Conservation (phyloP, 2,888 invertebrate genomes). For the Microctonus brassicae region DNA sequence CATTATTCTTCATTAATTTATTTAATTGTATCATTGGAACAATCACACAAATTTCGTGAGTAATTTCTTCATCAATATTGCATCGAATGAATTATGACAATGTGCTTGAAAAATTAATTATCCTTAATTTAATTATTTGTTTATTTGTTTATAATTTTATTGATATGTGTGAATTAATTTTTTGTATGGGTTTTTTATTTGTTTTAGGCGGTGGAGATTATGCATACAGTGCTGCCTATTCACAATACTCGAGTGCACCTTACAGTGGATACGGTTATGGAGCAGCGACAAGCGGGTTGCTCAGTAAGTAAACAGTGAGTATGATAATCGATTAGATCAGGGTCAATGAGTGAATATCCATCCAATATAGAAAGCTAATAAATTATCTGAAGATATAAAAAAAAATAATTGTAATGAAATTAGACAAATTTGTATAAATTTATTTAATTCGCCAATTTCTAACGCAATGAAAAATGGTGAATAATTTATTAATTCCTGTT, state of each 20-base stretch:
- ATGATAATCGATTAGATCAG: constrained; percentile 70
- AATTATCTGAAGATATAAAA: neutral
- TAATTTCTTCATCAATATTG: neutral
- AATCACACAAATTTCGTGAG: constrained; percentile 2
- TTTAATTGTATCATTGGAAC: neutral
- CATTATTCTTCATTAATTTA: constrained; percentile 19
- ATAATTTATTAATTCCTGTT: neutral
- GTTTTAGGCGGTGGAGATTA: constrained; percentile 78
- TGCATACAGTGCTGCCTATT: constrained; percentile 81
- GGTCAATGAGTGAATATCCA: constrained; percentile 47
- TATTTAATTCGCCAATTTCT: constrained; percentile 13
- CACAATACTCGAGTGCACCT: constrained; percentile 81
- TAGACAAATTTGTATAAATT: too few relatives aligned
- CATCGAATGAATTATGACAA: neutral
- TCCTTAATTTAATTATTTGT: neutral
- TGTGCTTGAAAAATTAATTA: neutral
- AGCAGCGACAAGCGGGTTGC: constrained; percentile 77
- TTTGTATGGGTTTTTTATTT: constrained; percentile 43
- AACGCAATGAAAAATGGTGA: neutral
- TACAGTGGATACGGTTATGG: constrained; percentile 79
- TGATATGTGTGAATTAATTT: constrained; percentile 20
- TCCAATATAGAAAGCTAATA: constrained; percentile 1
- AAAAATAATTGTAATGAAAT: neutral
- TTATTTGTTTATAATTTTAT: neutral
- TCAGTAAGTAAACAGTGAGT: constrained; percentile 80